phyloP scores from a whole-genome alignment of 2,113 vertebrate species.

The Hemicordylus capensis region DNA sequence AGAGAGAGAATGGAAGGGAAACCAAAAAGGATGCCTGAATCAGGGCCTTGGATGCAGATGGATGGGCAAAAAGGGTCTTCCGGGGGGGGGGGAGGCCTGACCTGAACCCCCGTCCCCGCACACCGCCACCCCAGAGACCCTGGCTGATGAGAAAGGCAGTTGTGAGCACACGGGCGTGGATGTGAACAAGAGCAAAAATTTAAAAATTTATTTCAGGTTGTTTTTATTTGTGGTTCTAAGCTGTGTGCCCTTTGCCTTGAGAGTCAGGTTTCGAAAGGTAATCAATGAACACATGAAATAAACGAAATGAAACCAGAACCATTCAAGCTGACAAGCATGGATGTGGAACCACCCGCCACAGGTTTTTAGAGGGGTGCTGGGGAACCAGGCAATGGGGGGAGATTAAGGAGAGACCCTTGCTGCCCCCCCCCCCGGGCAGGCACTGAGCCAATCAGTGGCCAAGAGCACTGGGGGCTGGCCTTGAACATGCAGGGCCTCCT shows the following conservation, averaged over 20 bases:
- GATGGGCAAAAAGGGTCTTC: neutral
- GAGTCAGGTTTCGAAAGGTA: no score
- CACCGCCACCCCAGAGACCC: neutral
- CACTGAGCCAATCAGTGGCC: neutral
- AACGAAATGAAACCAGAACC: no score
- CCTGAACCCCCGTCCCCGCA: neutral
- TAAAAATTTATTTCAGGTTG: no score
- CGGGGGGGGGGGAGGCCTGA: no score
- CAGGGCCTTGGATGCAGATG: neutral
- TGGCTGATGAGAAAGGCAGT: neutral
- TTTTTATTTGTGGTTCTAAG: no score
- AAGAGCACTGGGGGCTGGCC: no score
- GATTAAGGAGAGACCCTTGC: no score
- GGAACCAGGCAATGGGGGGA: neutral
- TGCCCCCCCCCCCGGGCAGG: neutral
- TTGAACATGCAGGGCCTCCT: no score
- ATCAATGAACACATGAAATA: no score
- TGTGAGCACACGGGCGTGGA: neutral
- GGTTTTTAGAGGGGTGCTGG: neutral
- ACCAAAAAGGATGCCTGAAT: neutral
- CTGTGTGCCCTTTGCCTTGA: no score
- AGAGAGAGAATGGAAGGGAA: no score
- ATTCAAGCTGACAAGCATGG: slow-evolving; percentile 8
- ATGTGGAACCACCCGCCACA: rapidly evolving
- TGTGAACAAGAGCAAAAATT: neutral